Conservation (phyloP, 2,888 invertebrate species). For the Physocephala rufipes region DNA sequence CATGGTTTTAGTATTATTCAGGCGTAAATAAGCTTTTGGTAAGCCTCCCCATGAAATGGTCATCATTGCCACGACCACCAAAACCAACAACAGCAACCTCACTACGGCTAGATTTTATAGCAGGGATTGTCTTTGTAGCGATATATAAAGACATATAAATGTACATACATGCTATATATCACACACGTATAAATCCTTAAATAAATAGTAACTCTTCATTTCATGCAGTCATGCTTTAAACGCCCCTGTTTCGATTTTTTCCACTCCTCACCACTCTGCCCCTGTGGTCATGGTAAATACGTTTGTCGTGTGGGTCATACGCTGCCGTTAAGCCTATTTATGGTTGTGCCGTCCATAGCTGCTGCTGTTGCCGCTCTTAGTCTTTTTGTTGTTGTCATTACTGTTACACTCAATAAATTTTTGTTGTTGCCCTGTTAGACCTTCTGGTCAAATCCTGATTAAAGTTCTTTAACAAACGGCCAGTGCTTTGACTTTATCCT, state of each 20-base stretch:
- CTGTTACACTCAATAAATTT: too few relatives aligned
- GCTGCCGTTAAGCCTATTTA: conserved; percentile 27
- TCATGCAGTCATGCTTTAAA: not conserved
- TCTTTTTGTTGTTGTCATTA: not conserved
- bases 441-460: conserved; percentile 19
- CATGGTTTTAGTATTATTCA: conserved; percentile 24
- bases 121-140: not conserved
- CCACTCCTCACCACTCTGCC: not conserved
- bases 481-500: not conserved
- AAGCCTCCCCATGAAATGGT: too few relatives aligned
- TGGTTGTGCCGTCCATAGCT: not conserved
- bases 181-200: conserved; percentile 1
- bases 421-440: not conserved
- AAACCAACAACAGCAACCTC: not conserved
- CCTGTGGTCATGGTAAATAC: not conserved
- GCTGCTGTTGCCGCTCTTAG: not conserved
- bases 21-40: conserved; percentile 42
- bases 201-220: conserved; percentile 21
- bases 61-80: not conserved
- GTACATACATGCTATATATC: not conserved
- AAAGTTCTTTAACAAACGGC: conserved; percentile 24
- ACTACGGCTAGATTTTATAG: not conserved
- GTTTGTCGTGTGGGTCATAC: not conserved
- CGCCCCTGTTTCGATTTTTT: not conserved
- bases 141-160: too few relatives aligned